A percentile compares a stretch with the other conserved stretches of the same genome.
These are phyloP conservation scores for Agrypnia vestita DNA, from an alignment of 1,140 invertebrate species.

Conservation along the genomic window DNA sequence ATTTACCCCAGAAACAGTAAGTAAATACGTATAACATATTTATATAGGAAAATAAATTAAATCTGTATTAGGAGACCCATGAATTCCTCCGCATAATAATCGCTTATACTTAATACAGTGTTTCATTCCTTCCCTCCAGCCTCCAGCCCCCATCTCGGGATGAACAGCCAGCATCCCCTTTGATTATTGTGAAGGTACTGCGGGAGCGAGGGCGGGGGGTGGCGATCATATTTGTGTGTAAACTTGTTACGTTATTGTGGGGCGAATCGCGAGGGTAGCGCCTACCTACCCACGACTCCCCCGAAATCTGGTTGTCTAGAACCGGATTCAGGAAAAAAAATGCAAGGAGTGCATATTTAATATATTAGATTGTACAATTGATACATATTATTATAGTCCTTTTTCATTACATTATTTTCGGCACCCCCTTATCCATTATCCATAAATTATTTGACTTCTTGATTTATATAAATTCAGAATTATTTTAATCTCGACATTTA, in stretches of 20 bases:
- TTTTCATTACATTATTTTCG: no score
- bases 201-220: background rate
- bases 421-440: no score
- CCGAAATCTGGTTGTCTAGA: background rate
- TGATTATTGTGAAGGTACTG: background rate
- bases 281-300: background rate
- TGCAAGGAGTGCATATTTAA: no score
- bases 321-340: slow-evolving; percentile 7
- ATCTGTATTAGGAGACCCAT: background rate
- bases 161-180: slow-evolving; percentile 13
- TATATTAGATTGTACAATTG: no score
- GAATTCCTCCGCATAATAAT: slow-evolving; percentile 20
- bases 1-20: no score
- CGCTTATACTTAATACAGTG: slow-evolving; percentile 17
- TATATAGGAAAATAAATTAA: no score
- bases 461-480: no score
- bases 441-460: no score
- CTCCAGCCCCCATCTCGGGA: background rate
- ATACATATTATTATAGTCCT: no score
- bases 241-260: slow-evolving; percentile 59
- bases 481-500: no score
- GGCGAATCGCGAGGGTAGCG: slow-evolving; percentile 29
- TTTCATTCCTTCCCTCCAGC: slow-evolving; percentile 4
- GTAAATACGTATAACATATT: no score
- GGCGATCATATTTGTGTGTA: slow-evolving; percentile 58